Percentiles rank a stretch among this genome's conserved stretches.
Evolutionary conservation across 2,888 invertebrate species (phyloP).

Genomic region (Eupithecia exiguata): DNA sequence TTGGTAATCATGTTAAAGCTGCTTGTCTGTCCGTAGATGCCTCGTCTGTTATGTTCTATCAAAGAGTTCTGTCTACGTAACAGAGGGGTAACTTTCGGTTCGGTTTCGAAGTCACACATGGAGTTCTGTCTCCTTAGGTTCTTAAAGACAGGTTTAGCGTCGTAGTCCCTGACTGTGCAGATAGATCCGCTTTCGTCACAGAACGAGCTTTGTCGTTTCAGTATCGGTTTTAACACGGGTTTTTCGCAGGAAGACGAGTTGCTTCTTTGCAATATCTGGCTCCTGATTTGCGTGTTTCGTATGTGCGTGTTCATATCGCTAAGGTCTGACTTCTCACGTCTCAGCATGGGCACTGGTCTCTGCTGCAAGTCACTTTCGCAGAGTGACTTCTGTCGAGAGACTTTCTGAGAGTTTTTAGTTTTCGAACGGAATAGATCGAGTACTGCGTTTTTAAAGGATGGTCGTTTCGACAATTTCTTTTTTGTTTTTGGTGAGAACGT

Average conservation of each 20-base stretch:
- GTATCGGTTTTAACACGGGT: constrained; percentile 75
- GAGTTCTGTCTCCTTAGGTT: constrained; percentile 77
- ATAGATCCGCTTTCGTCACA: constrained; percentile 78
- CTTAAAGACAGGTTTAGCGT: constrained; percentile 73
- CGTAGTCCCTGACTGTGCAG: constrained; percentile 78
- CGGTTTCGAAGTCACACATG: constrained; percentile 82
- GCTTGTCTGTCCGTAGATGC: constrained; percentile 75
- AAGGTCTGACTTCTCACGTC: constrained; percentile 79
- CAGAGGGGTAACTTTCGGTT: constrained; percentile 82
- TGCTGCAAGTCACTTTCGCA: constrained; percentile 79
- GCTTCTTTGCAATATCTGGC: constrained; percentile 79
- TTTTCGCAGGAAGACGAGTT: constrained; percentile 79
- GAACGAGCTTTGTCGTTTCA: constrained; percentile 81
- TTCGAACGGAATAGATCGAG: constrained; percentile 82
- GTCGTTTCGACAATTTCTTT: constrained; percentile 84
- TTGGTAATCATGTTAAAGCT: constrained; percentile 83
- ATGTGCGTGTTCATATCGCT: constrained; percentile 74
- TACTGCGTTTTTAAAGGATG: constrained; percentile 82
- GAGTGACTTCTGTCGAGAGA: constrained; percentile 79
- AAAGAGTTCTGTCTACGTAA: constrained; percentile 82
- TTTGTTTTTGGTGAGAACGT: constrained; percentile 82
- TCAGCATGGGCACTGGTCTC: constrained; percentile 71
- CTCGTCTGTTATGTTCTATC: constrained; percentile 80
- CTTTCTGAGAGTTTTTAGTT: constrained; percentile 78
- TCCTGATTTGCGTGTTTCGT: constrained; percentile 75